phyloP scores from a whole-genome alignment of 2,797 vertebrate species.

The Alauda arvensis region DNA sequence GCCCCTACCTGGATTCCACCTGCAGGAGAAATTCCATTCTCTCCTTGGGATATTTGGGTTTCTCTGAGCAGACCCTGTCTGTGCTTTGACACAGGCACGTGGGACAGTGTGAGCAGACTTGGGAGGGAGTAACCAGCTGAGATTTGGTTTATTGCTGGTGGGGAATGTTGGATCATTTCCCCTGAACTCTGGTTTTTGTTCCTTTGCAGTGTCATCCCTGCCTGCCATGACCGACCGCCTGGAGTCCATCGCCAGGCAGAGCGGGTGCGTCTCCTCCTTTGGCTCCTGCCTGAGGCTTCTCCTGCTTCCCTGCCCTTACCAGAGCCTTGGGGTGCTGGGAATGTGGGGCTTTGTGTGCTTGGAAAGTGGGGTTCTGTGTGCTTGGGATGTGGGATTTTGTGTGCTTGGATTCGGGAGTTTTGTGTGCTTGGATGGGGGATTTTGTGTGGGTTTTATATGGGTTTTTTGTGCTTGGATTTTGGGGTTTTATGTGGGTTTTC shows the following conservation, averaged over 20 bases:
- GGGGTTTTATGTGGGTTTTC: too few relatives aligned
- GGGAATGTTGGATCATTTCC: neutral
- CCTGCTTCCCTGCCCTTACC: neutral
- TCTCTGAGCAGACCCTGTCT: neutral
- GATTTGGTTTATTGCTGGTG: neutral
- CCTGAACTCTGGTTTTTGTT: neutral
- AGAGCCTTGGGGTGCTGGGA: neutral
- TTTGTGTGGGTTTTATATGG: neutral
- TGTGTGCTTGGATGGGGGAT: neutral
- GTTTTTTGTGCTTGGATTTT: neutral
- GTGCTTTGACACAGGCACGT: rapidly evolving
- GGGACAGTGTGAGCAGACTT: neutral
- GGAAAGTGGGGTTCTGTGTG: too few relatives aligned
- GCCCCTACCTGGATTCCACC: neutral
- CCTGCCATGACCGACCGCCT: constrained; percentile 96
- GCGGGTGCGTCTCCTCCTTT: constrained; percentile 77
- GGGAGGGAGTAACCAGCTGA: neutral
- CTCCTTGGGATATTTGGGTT: neutral
- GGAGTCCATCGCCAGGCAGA: constrained; percentile 95
- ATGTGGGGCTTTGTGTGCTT: neutral
- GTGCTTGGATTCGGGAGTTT: rapidly evolving
- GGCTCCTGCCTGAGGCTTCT: rapidly evolving
- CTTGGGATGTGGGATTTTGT: neutral
- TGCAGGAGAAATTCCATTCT: neutral
- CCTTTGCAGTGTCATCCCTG: constrained; percentile 85